phyloP scores from a whole-genome alignment of 2,113 vertebrate species.

The Neogobius melanostomus region DNA sequence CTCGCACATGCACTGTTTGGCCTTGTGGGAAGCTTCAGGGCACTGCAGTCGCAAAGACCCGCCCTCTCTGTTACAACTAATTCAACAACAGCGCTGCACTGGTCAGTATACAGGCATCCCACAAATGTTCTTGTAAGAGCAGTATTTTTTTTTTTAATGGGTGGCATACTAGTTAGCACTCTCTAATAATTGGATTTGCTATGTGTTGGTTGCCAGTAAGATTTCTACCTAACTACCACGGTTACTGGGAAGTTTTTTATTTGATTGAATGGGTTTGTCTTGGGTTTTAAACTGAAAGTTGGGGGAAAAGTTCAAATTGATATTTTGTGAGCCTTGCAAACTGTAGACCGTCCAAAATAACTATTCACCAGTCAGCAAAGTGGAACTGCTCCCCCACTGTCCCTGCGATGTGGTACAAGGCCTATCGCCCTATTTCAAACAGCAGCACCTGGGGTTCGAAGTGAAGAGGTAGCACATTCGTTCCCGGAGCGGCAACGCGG shows the following conservation, averaged over 20 bases:
- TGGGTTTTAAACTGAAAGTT: not conserved
- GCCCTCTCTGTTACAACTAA: not conserved
- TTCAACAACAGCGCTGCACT: not conserved
- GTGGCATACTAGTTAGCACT: too few species aligned
- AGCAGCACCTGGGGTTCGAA: conserved; percentile 42
- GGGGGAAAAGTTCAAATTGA: not conserved
- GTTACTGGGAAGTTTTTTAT: too few species aligned
- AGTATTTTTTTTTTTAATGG: too few species aligned
- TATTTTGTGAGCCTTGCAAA: not conserved
- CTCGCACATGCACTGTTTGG: conserved; percentile 25
- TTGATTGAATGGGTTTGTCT: not conserved
- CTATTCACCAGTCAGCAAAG: conserved; percentile 2
- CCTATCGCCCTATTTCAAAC: conserved; percentile 48
- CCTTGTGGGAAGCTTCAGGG: conserved; percentile 25
- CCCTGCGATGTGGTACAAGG: conserved; percentile 30
- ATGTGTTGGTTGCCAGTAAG: not conserved
- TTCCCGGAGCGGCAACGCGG: conserved; percentile 42
- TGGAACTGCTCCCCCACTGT: conserved; percentile 14
- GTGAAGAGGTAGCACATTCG: conserved; percentile 52
- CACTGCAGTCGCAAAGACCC: conserved; percentile 22
- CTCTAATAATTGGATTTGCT: not conserved
- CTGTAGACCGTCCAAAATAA: not conserved
- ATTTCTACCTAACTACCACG: too few species aligned
- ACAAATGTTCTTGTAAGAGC: not conserved
- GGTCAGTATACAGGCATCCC: not conserved